phyloP scores from a whole-genome alignment of 2,113 vertebrate genomes.

The Eclectus roratus region DNA sequence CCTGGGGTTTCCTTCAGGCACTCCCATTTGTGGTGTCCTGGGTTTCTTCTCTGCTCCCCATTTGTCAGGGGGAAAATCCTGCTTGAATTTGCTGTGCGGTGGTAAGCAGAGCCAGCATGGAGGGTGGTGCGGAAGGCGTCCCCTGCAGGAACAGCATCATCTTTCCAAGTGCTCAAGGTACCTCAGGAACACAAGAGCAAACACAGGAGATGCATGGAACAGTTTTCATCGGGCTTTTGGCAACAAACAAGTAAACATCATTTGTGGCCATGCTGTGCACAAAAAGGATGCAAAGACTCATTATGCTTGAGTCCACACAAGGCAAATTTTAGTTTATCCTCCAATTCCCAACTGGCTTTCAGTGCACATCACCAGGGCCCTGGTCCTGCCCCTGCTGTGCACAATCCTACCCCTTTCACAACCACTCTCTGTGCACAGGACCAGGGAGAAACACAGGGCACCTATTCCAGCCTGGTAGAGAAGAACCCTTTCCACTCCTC shows the following conservation, averaged over 20 bases:
- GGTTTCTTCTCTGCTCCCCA: background rate
- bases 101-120: accelerated
- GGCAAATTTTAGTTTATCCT: background rate
- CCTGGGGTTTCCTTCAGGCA: background rate
- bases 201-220: background rate
- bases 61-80: background rate
- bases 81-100: accelerated
- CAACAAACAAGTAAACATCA: background rate
- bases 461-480: background rate
- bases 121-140: background rate
- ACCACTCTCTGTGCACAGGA: background rate
- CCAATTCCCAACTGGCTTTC: background rate
- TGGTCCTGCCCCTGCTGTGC: background rate
- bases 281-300: accelerated
- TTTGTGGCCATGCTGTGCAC: accelerated
- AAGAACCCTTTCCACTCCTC: background rate
- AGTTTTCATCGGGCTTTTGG: background rate
- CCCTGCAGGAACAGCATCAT: accelerated
- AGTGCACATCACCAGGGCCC: background rate
- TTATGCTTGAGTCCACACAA: background rate
- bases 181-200: background rate
- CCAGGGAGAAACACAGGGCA: accelerated
- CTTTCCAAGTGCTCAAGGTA: background rate
- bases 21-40: accelerated
- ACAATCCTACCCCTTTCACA: background rate